Percentiles rank a stretch among this genome's conserved stretches.
phyloP scores from a whole-genome alignment of 2,113 vertebrate genomes.

The Microtus pennsylvanicus region DNA sequence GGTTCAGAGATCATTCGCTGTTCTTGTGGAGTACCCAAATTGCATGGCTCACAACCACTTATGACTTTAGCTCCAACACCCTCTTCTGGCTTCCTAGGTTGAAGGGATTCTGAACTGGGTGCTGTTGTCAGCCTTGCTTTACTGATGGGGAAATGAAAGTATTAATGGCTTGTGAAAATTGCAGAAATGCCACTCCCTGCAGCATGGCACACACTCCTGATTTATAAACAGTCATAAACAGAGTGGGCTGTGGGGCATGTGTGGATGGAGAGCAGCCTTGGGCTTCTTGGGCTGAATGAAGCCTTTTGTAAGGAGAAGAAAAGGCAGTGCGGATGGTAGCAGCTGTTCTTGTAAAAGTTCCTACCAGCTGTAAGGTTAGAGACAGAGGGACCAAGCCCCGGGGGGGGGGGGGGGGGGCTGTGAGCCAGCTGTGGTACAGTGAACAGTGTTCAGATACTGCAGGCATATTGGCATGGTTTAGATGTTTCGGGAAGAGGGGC shows the following conservation, averaged over 20 bases:
- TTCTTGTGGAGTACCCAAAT: neutral
- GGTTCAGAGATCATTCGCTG: neutral
- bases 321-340: neutral
- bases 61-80: too few relatives aligned
- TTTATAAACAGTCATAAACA: neutral
- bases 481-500: neutral
- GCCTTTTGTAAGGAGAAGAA: conserved; percentile 53
- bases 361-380: neutral
- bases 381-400: neutral
- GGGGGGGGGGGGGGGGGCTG: too few relatives aligned
- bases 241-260: neutral
- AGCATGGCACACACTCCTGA: neutral
- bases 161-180: conserved; percentile 49
- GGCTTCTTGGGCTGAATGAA: conserved; percentile 54
- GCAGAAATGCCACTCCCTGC: neutral
- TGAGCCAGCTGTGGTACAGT: neutral
- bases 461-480: neutral
- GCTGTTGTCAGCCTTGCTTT: conserved; percentile 12
- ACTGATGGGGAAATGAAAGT: conserved; percentile 1
- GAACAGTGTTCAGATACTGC: neutral
- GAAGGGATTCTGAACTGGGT: neutral
- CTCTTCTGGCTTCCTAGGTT: neutral
- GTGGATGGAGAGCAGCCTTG: neutral
- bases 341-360: conserved; percentile 51
- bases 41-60: neutral